Percentiles rank a stretch among this genome's conserved stretches.
These are phyloP conservation scores for Ornithoptera alexandrae DNA, from an alignment of 2,888 invertebrate species.

Conservation along the genomic window DNA sequence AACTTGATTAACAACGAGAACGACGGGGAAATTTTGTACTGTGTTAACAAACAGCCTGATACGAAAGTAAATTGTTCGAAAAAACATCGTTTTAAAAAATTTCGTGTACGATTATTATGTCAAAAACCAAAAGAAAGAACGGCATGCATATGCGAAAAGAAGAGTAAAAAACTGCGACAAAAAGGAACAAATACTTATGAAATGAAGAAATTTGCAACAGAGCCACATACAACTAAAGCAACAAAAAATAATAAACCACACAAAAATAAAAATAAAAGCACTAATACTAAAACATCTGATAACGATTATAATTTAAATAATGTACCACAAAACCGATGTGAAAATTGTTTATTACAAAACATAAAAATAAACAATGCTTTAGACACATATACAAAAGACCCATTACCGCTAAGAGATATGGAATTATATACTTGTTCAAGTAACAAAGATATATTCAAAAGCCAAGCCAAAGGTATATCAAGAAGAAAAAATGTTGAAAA, in stretches of 20 bases:
- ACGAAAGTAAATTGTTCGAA: neutral
- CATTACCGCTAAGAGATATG: neutral
- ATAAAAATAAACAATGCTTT: neutral
- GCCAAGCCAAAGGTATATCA: neutral
- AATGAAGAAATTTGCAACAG: neutral
- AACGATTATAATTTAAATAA: neutral
- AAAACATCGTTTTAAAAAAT: neutral
- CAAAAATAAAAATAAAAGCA: neutral
- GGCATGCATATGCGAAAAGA: neutral
- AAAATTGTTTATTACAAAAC: neutral
- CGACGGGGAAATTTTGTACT: neutral
- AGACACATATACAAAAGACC: neutral
- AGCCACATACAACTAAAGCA: neutral
- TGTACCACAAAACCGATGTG: neutral
- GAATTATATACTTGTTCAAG: neutral
- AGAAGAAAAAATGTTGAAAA: neutral
- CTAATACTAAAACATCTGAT: neutral
- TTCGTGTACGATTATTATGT: neutral
- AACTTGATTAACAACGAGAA: neutral
- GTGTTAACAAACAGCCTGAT: neutral
- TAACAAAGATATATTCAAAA: neutral
- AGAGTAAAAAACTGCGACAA: neutral
- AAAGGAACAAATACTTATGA: neutral
- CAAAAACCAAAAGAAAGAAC: neutral
- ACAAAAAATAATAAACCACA: neutral